These are phyloP conservation scores for Balearica regulorum DNA, from an alignment of 2,797 vertebrate genomes.

Conservation along the genomic window DNA sequence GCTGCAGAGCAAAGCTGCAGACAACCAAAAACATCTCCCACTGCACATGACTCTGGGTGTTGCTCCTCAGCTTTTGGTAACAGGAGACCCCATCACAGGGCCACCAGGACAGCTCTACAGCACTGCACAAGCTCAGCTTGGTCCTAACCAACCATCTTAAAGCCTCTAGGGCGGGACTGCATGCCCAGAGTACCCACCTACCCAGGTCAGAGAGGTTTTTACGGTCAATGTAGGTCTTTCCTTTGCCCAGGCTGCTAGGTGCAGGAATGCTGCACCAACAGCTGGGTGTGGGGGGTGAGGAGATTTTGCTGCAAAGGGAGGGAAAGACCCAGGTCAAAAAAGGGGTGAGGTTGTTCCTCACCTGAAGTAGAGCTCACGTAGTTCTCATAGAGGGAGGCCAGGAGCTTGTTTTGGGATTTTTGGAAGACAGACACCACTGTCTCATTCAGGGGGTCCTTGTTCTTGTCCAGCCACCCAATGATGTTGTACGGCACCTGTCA, in stretches of 20 bases:
- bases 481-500: constrained; percentile 92
- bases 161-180: neutral
- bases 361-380: constrained; percentile 82
- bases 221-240: neutral
- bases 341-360: constrained; percentile 15
- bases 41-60: neutral
- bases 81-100: neutral
- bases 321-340: neutral
- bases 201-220: neutral
- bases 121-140: neutral
- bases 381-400: constrained; percentile 87
- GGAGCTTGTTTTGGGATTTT: constrained; percentile 89
- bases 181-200: neutral
- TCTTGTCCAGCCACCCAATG: constrained; percentile 91
- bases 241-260: neutral
- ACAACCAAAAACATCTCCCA: neutral
- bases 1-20: neutral
- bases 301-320: neutral
- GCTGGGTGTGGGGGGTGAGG: neutral
- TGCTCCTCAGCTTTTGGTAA: neutral
- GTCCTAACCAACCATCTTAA: neutral
- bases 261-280: neutral
- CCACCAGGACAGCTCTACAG: neutral
- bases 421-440: constrained; percentile 89
- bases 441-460: constrained; percentile 93